These are phyloP conservation scores for Cydia fagiglandana DNA, from an alignment of 1,140 invertebrate genomes.

Conservation along the genomic window DNA sequence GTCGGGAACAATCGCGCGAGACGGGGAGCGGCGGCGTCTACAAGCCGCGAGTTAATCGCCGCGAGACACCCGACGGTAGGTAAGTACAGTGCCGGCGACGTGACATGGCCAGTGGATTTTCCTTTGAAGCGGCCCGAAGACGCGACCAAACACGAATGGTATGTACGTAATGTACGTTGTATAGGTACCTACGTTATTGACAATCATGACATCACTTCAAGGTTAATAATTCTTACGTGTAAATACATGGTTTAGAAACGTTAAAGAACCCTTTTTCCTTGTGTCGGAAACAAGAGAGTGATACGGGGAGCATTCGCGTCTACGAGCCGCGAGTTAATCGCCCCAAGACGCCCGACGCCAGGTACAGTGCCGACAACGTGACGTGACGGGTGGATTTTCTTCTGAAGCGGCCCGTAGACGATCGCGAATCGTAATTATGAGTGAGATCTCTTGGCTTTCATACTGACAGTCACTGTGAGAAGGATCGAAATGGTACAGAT, in stretches of 20 bases:
- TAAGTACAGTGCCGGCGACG: background rate
- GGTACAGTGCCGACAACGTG: background rate
- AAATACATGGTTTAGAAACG: constrained; percentile 33
- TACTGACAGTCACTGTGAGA: no score
- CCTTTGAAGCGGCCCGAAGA: background rate
- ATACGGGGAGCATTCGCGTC: constrained; percentile 36
- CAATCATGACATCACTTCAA: constrained; percentile 13
- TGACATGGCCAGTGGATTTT: background rate
- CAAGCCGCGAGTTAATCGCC: constrained; percentile 46
- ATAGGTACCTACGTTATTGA: no score
- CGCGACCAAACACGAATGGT: no score
- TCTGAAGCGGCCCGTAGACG: no score
- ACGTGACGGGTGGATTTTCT: background rate
- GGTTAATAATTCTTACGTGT: constrained; percentile 33
- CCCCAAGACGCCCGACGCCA: background rate
- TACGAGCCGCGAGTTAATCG: constrained; percentile 47
- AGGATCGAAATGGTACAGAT: no score
- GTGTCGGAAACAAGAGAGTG: constrained; percentile 44
- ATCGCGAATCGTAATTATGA: no score
- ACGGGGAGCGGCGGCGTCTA: constrained; percentile 38
- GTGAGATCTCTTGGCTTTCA: no score
- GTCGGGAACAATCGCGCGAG: constrained; percentile 42
- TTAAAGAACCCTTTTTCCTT: constrained; percentile 38
- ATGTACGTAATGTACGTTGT: no score
- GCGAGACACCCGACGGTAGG: background rate